These are phyloP conservation scores for Characodon lateralis DNA, from an alignment of 2,797 vertebrate species.

Conservation along the genomic window DNA sequence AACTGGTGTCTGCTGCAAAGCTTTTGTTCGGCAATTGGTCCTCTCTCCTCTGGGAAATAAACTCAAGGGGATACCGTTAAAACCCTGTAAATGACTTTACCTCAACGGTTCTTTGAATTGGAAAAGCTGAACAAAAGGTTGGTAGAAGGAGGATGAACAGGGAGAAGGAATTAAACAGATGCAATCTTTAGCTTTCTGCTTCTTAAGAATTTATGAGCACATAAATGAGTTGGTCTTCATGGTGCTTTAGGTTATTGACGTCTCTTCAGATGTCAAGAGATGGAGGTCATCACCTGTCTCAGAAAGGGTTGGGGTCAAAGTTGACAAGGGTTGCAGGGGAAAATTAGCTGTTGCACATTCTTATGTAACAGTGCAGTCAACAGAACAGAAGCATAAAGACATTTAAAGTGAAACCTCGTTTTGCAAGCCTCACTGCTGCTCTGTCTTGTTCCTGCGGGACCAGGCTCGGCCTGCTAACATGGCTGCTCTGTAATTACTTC, in stretches of 20 bases:
- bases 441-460: slow-evolving; percentile 51
- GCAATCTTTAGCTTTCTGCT: slow-evolving; percentile 9
- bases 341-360: slow-evolving; percentile 63
- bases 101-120: slow-evolving; percentile 16
- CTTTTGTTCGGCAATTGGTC: slow-evolving; percentile 31
- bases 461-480: slow-evolving; percentile 40
- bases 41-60: slow-evolving; percentile 6
- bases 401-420: slow-evolving; percentile 68
- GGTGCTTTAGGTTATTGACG: slow-evolving; percentile 41
- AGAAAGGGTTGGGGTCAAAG: slow-evolving; percentile 61
- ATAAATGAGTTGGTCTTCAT: slow-evolving; percentile 4
- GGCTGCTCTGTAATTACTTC: slow-evolving; percentile 77
- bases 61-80: slow-evolving; percentile 10
- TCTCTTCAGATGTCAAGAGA: slow-evolving; percentile 24
- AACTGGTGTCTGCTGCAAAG: slow-evolving; percentile 20
- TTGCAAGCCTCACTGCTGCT: slow-evolving; percentile 20
- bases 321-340: slow-evolving; percentile 62
- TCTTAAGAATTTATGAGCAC: slow-evolving; percentile 28
- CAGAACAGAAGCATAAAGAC: slow-evolving; percentile 29
- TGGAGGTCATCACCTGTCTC: slow-evolving; percentile 62
- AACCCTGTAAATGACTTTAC: slow-evolving; percentile 24
- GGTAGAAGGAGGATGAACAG: slow-evolving; percentile 11
- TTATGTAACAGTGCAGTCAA: slow-evolving; percentile 56
- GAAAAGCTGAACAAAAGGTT: neutral
- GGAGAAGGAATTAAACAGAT: slow-evolving; percentile 16